Base-by-base conservation (phyloP, 1,140 invertebrate species). In the Drosophila parvula region DNA sequence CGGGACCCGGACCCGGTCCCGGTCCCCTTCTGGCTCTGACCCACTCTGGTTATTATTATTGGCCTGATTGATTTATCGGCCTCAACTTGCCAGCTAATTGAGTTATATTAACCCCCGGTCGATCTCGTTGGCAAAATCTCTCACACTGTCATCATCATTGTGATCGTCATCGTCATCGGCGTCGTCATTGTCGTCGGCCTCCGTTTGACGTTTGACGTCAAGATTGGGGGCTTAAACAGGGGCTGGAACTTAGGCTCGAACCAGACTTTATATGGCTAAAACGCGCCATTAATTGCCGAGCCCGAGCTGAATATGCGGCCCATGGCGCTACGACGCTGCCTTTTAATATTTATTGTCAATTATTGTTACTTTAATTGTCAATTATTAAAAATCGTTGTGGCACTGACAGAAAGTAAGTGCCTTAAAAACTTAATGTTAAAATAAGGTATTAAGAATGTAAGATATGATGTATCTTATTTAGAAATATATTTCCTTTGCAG, bases 331-430 rank as follows among this genome's bases (percentile, higher is more conserved):
- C 57, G 27, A 30, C 70, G 50, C 58, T 30, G 83, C 79, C 65
- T 89, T 55, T 83, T 83, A 83, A 88, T 80, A 88, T 89, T 80
- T 89, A 89, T 88, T 88, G 83, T 89, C 83, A 88, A 88, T 88
- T 88, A 88, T 88, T 89, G 83, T 70, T 80, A 84, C 65, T 80
- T 86, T 88, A 83, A 88, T 89, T 88, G 83, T 89, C 83, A 88
- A 88, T 88, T 88, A 88, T 89, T 88, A 88, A 88, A 79, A 83
- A 83, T 69, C 57, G 58, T 68, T 60, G 53, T 27, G 28, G 50
- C 50, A 65, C 57, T 34, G 56, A n/a, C 34, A 71, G 28, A 69
- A 68, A 40, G 3, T 7, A 11, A 6, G 16, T n/a, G 32, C 0
- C 7, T 22, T 55, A 9, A 10, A 34, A 7, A n/a, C n/a, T n/a